Conservation (phyloP, 2,113 vertebrate genomes). For the Neotragus moschatus region DNA sequence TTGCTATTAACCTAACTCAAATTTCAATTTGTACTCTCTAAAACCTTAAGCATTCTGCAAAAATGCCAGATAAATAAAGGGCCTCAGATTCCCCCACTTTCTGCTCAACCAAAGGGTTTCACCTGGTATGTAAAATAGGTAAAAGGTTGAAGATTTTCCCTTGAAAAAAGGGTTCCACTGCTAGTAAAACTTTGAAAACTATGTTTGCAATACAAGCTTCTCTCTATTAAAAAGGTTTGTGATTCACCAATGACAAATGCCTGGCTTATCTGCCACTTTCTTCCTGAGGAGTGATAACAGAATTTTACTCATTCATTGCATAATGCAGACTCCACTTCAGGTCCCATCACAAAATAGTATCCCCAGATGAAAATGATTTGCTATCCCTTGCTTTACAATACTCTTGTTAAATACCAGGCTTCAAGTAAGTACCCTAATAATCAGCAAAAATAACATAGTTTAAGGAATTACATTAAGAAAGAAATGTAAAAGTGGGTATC, state of each 20-base stretch:
- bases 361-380: neutral
- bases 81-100: neutral
- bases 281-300: neutral
- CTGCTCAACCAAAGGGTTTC: neutral
- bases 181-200: neutral
- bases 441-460: neutral
- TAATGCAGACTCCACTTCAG: neutral
- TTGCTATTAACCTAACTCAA: neutral
- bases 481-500: neutral
- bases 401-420: neutral
- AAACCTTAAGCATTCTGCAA: neutral
- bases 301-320: neutral
- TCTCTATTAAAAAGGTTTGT: neutral
- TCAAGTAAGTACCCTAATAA: neutral
- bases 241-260: neutral
- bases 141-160: neutral
- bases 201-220: neutral
- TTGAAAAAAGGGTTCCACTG: neutral
- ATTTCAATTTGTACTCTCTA: neutral
- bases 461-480: conserved; percentile 9
- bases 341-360: neutral
- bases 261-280: neutral
- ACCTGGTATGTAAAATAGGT: neutral
- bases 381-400: neutral
- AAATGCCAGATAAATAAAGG: neutral